These are phyloP conservation scores for Drosophila siamana DNA, from an alignment of 2,888 invertebrate species.

Conservation along the genomic window DNA sequence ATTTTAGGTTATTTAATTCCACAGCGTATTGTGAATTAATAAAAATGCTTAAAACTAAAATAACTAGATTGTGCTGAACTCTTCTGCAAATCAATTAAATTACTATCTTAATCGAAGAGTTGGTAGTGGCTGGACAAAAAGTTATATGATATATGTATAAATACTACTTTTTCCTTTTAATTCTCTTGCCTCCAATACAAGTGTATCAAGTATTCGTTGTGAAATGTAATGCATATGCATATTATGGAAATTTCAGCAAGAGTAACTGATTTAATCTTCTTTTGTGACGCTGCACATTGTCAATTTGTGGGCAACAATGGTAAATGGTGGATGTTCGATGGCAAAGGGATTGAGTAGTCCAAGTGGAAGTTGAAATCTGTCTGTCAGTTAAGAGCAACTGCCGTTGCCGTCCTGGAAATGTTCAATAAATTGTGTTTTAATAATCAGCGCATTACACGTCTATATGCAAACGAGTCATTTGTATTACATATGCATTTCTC, in stretches of 20 bases:
- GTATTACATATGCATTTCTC: slow-evolving; percentile 5
- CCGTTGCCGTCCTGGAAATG: slow-evolving; percentile 28
- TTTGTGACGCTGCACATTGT: slow-evolving; percentile 10
- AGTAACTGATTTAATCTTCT: slow-evolving; percentile 2
- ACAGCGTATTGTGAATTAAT: no score
- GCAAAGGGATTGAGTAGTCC: slow-evolving; percentile 11
- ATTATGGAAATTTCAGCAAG: neutral
- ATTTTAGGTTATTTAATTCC: no score
- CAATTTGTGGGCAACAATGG: slow-evolving; percentile 2
- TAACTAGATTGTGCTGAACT: no score
- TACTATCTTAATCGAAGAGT: no score
- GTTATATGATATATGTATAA: no score
- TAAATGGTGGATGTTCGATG: neutral
- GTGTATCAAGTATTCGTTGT: slow-evolving; percentile 3
- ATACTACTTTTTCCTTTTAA: no score
- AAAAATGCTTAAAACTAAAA: neutral
- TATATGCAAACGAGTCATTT: slow-evolving; percentile 16
- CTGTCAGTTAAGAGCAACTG: slow-evolving; percentile 16
- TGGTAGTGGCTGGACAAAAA: no score
- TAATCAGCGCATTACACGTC: slow-evolving; percentile 48
- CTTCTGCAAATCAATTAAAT: no score
- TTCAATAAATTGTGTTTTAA: slow-evolving; percentile 63
- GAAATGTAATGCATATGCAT: neutral
- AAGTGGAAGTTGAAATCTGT: slow-evolving; percentile 14
- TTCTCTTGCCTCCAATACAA: no score